Percentiles rank a stretch among this genome's conserved stretches.
Conservation (phyloP, 2,797 vertebrate species). For the Octomys mimax region DNA sequence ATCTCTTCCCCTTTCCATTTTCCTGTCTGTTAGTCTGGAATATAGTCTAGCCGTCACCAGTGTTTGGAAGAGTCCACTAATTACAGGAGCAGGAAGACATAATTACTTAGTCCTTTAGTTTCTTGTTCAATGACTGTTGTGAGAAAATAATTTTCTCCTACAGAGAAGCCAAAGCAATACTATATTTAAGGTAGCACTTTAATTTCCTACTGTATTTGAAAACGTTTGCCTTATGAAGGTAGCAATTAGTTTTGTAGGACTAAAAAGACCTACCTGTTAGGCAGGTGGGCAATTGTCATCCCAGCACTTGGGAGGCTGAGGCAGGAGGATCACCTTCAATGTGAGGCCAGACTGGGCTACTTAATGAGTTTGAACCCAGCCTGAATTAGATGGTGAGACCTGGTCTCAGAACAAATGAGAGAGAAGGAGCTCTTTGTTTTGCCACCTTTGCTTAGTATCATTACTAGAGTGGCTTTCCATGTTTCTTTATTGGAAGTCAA, state of each 20-base stretch:
- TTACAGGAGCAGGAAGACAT: background rate
- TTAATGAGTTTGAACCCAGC: background rate
- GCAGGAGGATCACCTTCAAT: background rate
- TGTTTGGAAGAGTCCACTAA: background rate
- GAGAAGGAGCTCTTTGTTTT: conserved; percentile 35
- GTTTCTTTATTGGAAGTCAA: conserved; percentile 58
- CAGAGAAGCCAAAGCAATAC: conserved; percentile 23
- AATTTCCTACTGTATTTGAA: conserved; percentile 64
- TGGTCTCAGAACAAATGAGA: background rate
- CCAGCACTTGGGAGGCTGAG: background rate
- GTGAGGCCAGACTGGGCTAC: background rate
- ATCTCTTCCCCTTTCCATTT: background rate
- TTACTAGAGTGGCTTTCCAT: background rate
- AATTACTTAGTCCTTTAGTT: background rate
- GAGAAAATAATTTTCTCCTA: background rate
- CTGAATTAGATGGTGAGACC: no score
- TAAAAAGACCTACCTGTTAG: background rate
- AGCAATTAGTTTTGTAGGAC: background rate
- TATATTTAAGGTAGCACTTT: conserved; percentile 38
- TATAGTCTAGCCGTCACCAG: background rate
- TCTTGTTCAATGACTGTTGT: background rate
- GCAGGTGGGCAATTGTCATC: background rate
- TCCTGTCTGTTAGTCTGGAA: background rate
- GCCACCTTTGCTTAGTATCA: background rate
- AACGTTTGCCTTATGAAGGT: conserved; percentile 31